phyloP scores from a whole-genome alignment of 37 sponge, comb jelly and placozoan genomes.

The Oopsacas minuta region DNA sequence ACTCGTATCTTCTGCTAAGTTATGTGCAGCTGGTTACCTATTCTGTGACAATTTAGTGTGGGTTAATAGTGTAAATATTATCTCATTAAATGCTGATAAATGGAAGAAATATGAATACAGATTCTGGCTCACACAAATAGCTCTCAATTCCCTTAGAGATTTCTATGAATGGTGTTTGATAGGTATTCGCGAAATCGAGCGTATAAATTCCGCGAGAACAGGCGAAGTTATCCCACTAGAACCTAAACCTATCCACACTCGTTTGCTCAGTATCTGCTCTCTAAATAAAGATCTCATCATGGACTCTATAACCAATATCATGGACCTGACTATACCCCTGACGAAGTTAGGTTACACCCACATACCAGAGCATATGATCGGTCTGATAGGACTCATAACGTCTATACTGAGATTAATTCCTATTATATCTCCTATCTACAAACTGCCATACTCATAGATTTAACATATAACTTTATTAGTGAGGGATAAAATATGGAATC shows the following conservation, averaged over 20 bases:
- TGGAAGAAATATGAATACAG: background rate
- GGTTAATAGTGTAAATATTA: background rate
- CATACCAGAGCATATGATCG: background rate
- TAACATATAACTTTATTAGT: background rate
- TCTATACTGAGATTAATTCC: background rate
- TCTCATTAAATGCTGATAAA: background rate
- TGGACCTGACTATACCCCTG: background rate
- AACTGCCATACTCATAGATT: background rate
- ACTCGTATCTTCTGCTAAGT: background rate
- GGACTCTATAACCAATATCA: background rate
- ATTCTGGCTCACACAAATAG: background rate
- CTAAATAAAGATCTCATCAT: background rate
- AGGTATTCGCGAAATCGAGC: background rate
- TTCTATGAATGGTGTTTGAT: background rate
- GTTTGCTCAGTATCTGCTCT: background rate
- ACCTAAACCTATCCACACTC: background rate
- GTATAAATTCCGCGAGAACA: background rate
- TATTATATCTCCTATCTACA: background rate
- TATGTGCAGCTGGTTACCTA: background rate
- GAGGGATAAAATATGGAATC: background rate
- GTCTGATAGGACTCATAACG: background rate
- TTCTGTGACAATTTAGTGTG: conserved; percentile 3
- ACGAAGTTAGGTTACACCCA: background rate
- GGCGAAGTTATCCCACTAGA: background rate
- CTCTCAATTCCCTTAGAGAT: background rate